A percentile compares a stretch with the other conserved stretches of the same genome.
phyloP scores from a whole-genome alignment of 2,797 vertebrate species.

The Microtus agrestis region DNA sequence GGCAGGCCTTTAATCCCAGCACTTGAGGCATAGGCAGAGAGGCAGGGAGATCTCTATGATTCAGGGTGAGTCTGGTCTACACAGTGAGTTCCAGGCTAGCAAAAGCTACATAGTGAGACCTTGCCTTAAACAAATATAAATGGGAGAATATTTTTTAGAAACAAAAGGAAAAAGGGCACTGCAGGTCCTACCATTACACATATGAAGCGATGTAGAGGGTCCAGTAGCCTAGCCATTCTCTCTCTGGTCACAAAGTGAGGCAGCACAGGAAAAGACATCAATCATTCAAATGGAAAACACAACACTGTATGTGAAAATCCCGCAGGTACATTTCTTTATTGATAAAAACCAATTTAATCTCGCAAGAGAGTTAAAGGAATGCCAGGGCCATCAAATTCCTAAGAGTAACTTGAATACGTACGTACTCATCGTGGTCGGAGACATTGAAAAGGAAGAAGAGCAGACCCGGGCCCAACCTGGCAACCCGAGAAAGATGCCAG shows the following conservation, averaged over 20 bases:
- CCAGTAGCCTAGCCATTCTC: not conserved
- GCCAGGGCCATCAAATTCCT: not conserved
- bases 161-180: not conserved
- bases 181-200: rapidly evolving
- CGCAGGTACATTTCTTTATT: not conserved
- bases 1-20: not conserved
- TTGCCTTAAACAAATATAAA: not conserved
- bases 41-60: not conserved
- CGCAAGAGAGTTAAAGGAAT: not conserved
- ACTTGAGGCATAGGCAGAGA: not conserved
- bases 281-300: rapidly evolving
- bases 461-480: not conserved
- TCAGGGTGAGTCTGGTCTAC: not conserved
- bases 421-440: not conserved
- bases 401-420: not conserved
- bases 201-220: too few relatives aligned
- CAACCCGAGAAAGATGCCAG: not conserved
- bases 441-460: not conserved
- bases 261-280: not conserved
- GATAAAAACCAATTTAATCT: rapidly evolving
- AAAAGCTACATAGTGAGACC: not conserved
- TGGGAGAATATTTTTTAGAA: not conserved
- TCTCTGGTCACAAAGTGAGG: not conserved
- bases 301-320: not conserved
- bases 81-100: not conserved